Evolutionary conservation across 2,888 invertebrate species (phyloP).

Genomic region (Metallyticus violacea): DNA sequence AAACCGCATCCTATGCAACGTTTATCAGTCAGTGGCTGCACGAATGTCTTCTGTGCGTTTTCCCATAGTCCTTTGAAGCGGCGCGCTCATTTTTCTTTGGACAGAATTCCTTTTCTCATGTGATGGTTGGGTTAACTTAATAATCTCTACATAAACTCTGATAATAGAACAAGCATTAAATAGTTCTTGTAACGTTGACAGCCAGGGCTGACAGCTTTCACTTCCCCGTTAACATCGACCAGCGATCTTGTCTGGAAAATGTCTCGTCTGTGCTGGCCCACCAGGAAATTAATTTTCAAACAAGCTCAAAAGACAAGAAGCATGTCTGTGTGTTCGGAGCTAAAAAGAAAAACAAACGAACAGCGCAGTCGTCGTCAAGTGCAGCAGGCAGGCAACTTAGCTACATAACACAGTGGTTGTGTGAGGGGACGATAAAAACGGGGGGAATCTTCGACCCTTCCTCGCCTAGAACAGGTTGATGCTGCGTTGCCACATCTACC

Average conservation of each 20-base stretch:
- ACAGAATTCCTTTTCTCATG: too few relatives aligned
- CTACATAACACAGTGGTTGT: neutral
- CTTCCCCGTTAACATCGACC: neutral
- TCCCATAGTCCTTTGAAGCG: neutral
- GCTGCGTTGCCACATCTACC: neutral
- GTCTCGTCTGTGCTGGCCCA: neutral
- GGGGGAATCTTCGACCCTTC: neutral
- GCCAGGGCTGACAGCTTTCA: neutral
- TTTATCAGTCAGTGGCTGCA: too few relatives aligned
- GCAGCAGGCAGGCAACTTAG: neutral
- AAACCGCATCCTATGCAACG: too few relatives aligned
- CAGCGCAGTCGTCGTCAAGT: neutral
- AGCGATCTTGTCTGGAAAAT: neutral
- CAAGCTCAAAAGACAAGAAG: neutral
- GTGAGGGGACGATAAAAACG: neutral
- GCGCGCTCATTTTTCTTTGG: neutral
- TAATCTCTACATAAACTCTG: neutral
- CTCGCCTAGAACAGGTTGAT: conserved; percentile 5
- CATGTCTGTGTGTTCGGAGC: neutral
- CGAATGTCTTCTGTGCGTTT: neutral
- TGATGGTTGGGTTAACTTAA: neutral
- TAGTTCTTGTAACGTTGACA: neutral
- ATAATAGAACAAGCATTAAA: neutral
- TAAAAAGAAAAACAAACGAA: neutral
- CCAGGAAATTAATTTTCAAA: conserved; percentile 8